A percentile compares a stretch with the other conserved stretches of the same genome.
These are phyloP conservation scores for Hydrolagus colliei DNA, from an alignment of 2,797 vertebrate genomes.

Conservation along the genomic window DNA sequence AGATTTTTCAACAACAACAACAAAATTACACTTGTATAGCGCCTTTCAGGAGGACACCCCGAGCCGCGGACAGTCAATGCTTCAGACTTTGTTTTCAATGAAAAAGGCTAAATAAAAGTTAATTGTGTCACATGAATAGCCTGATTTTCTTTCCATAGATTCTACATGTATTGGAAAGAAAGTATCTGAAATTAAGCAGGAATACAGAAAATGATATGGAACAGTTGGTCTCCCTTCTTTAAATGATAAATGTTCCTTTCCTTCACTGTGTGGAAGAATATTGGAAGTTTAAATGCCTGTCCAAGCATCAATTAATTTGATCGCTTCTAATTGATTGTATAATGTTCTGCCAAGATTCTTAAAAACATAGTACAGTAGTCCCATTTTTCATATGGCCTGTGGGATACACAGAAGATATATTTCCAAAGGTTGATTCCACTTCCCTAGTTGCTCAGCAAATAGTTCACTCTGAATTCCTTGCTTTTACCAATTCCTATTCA, in stretches of 20 bases:
- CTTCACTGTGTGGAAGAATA: neutral
- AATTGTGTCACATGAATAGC: constrained; percentile 48
- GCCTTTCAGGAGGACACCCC: constrained; percentile 43
- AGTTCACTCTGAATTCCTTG: no score
- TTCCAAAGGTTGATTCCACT: no score
- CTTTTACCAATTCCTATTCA: no score
- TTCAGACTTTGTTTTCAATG: constrained; percentile 47
- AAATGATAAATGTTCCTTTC: neutral
- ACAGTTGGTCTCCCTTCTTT: neutral
- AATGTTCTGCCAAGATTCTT: no score
- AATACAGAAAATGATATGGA: neutral
- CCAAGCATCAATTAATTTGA: neutral
- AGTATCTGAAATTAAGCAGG: neutral
- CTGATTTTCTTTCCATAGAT: no score
- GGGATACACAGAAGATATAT: no score
- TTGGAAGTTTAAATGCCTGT: neutral
- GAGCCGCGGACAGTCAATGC: constrained; percentile 47
- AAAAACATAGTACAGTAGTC: no score
- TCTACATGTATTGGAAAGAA: no score
- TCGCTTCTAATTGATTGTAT: no score
- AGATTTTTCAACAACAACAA: constrained; percentile 43
- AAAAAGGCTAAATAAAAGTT: constrained; percentile 48
- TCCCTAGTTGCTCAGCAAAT: no score
- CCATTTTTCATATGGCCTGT: no score
- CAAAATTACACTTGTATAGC: constrained; percentile 34